Percentiles rank a stretch among this genome's conserved stretches.
phyloP scores from a whole-genome alignment of 2,797 vertebrate genomes.

The Sphenodon punctatus region DNA sequence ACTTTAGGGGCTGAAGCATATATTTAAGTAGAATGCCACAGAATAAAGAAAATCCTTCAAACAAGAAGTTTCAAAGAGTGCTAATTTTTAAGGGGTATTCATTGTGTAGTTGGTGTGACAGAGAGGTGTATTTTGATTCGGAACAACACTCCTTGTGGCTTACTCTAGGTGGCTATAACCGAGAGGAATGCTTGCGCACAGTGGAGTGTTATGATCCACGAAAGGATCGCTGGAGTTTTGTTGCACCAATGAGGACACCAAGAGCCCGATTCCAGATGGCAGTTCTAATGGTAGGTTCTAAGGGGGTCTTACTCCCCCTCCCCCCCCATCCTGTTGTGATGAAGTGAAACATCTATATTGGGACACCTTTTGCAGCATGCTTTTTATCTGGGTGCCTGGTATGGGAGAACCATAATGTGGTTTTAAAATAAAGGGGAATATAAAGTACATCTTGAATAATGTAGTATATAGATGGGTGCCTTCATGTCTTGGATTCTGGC shows the following conservation, averaged over 20 bases:
- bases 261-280: conserved; percentile 99
- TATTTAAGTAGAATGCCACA: background rate
- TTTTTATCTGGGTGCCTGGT: too few species aligned
- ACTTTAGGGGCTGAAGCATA: background rate
- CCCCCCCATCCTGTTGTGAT: too few species aligned
- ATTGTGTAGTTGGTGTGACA: background rate
- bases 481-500: too few species aligned
- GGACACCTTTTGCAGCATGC: too few species aligned
- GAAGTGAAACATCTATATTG: too few species aligned
- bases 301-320: too few species aligned
- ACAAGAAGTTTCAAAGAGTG: background rate
- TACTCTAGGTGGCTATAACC: conserved; percentile 91
- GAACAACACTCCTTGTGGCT: background rate
- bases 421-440: too few species aligned
- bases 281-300: conserved; percentile 87
- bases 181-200: conserved; percentile 96
- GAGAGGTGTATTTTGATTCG: background rate
- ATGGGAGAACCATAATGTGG: too few species aligned
- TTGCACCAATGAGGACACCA: conserved; percentile 95
- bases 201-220: conserved; percentile 94
- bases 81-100: background rate
- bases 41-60: too few species aligned
- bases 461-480: too few species aligned
- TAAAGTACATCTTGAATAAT: too few species aligned
- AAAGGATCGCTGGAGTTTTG: conserved; percentile 91